Percentiles rank a stretch among this genome's conserved stretches.
These are phyloP conservation scores for Noctilio leporinus DNA, from an alignment of 2,113 vertebrate species.

Conservation along the genomic window DNA sequence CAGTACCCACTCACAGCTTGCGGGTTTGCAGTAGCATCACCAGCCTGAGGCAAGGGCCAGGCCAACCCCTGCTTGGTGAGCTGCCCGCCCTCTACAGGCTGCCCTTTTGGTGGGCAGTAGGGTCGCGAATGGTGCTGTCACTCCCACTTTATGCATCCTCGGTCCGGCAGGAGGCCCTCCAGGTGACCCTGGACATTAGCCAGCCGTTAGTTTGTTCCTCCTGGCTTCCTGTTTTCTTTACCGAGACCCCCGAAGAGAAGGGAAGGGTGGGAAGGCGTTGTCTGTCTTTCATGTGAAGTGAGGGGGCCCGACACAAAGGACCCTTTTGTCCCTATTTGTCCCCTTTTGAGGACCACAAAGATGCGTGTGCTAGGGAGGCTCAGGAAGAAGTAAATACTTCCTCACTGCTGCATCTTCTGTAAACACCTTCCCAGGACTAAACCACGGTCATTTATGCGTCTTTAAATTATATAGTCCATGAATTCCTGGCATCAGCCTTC, in stretches of 20 bases:
- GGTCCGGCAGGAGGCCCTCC: neutral
- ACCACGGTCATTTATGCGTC: neutral
- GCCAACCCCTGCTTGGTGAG: neutral
- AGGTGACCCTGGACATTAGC: neutral
- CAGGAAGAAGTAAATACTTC: neutral
- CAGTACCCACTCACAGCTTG: neutral
- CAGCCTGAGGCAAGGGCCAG: neutral
- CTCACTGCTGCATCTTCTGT: neutral
- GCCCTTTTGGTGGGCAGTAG: neutral
- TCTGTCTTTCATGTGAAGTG: neutral
- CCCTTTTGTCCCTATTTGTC: neutral
- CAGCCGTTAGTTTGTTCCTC: neutral
- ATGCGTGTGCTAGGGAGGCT: neutral
- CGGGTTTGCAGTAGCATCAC: neutral
- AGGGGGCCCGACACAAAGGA: neutral
- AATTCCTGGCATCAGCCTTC: neutral
- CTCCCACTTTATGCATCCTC: rapidly evolving
- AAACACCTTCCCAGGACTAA: neutral
- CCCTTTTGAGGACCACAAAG: neutral
- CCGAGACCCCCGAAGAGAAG: neutral
- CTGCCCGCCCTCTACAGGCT: neutral
- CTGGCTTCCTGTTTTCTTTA: neutral
- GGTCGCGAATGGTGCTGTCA: neutral
- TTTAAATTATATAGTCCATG: neutral
- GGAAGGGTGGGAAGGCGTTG: neutral